Conservation (phyloP, 2,113 vertebrate genomes). For the Boulengeromyrus knoepffleri region DNA sequence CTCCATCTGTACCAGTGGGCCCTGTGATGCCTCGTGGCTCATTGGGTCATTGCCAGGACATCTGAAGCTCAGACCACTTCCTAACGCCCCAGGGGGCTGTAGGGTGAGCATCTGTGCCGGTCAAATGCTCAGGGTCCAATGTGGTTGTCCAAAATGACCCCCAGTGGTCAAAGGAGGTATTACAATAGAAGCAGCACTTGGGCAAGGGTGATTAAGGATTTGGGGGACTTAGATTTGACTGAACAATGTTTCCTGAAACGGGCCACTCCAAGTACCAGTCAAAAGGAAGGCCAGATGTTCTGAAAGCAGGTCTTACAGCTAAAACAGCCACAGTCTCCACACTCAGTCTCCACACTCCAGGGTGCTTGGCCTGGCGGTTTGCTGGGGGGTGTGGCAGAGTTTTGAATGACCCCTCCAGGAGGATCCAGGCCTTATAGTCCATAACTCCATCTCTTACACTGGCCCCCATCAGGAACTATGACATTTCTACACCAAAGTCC, state of each 20-base stretch:
- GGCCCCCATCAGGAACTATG: background rate
- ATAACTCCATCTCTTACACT: background rate
- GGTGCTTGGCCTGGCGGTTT: background rate
- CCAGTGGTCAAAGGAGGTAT: background rate
- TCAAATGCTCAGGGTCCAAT: background rate
- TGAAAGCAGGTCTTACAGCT: background rate
- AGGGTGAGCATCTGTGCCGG: background rate
- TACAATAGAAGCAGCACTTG: background rate
- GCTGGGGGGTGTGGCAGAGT: background rate
- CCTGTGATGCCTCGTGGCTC: background rate
- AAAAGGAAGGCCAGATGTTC: background rate
- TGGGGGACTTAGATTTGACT: background rate
- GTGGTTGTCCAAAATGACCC: background rate
- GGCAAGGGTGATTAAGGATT: background rate
- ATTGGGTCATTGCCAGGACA: background rate
- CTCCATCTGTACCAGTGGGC: background rate
- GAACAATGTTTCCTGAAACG: background rate
- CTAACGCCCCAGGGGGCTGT: background rate
- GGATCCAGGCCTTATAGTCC: background rate
- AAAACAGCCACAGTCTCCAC: background rate
- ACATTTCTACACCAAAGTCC: background rate
- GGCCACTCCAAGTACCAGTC: background rate
- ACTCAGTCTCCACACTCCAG: background rate
- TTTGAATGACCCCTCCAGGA: background rate
- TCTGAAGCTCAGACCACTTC: background rate